phyloP scores from a whole-genome alignment of 2,797 vertebrate species.

The Acropternis orthonyx region DNA sequence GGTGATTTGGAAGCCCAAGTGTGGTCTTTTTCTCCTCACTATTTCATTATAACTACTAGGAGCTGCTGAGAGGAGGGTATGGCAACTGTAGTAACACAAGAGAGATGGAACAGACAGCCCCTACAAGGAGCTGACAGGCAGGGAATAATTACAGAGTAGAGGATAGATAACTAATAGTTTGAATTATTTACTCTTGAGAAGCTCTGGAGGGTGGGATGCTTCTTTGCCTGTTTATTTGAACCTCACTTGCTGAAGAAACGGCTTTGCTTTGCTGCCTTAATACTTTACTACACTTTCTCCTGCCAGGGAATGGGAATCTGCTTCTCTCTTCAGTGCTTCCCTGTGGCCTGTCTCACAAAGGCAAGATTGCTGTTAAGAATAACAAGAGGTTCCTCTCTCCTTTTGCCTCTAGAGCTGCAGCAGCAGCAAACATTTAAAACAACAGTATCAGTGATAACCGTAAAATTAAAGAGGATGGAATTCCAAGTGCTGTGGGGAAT shows the following conservation, averaged over 20 bases:
- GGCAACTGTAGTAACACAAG: slow-evolving; percentile 19
- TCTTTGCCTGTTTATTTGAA: slow-evolving; percentile 13
- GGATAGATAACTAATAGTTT: slow-evolving; percentile 41
- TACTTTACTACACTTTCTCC: background rate
- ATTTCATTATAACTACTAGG: slow-evolving; percentile 18
- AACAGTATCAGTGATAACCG: background rate
- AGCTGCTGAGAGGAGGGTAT: background rate
- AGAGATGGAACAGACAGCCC: background rate
- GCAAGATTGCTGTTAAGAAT: background rate
- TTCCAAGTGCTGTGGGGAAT: background rate
- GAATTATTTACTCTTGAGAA: slow-evolving; percentile 54
- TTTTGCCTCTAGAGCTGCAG: background rate
- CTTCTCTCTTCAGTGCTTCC: background rate
- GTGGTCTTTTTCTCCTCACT: background rate
- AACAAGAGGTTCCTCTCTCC: background rate
- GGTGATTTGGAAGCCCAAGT: background rate
- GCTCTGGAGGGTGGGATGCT: slow-evolving; percentile 21
- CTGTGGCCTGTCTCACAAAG: background rate
- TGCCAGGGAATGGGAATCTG: background rate
- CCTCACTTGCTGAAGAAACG: background rate
- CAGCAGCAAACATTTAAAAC: background rate
- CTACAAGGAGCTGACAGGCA: slow-evolving; percentile 17
- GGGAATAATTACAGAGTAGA: slow-evolving; percentile 49
- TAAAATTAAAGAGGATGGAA: background rate
- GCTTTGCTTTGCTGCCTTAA: background rate